Conservation (phyloP, 1,140 invertebrate genomes). For the Leucophenga varia region DNA sequence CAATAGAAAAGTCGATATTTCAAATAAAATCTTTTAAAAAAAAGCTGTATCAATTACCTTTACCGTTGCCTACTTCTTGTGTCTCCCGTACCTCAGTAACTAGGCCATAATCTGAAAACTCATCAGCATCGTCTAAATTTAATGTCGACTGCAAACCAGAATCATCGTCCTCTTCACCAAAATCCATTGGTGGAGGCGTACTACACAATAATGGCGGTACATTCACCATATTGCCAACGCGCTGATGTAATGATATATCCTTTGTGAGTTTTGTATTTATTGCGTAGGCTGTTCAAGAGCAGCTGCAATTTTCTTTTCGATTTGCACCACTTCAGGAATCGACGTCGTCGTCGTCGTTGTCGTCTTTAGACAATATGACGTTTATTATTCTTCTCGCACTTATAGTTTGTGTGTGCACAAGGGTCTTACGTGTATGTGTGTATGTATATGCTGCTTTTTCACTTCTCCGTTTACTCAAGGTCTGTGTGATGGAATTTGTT, state of each 20-base stretch:
- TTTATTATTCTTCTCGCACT: no score
- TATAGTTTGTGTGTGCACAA: no score
- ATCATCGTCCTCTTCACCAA: constrained; percentile 64
- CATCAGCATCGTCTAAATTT: constrained; percentile 48
- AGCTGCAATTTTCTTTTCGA: no score
- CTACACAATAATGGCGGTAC: constrained; percentile 66
- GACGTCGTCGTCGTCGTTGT: no score
- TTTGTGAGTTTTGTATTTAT: no score
- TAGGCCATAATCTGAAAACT: constrained; percentile 36
- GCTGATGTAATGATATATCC: no score
- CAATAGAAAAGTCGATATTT: no score
- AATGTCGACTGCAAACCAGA: constrained; percentile 62
- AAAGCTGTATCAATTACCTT: constrained; percentile 43
- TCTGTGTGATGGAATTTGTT: constrained; percentile 44
- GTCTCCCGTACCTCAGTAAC: constrained; percentile 29
- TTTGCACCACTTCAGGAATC: no score
- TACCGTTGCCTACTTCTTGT: constrained; percentile 20
- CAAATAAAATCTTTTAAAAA: no score
- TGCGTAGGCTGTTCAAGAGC: no score
- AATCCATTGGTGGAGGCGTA: constrained; percentile 65
- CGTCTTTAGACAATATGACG: no score
- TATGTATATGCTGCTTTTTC: constrained; percentile 19
- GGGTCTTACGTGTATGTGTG: constrained; percentile 13
- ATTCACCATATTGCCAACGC: constrained; percentile 45
- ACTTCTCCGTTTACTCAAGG: constrained; percentile 42